These are phyloP conservation scores for Athene cunicularia DNA, from an alignment of 2,113 vertebrate genomes.

Conservation along the genomic window DNA sequence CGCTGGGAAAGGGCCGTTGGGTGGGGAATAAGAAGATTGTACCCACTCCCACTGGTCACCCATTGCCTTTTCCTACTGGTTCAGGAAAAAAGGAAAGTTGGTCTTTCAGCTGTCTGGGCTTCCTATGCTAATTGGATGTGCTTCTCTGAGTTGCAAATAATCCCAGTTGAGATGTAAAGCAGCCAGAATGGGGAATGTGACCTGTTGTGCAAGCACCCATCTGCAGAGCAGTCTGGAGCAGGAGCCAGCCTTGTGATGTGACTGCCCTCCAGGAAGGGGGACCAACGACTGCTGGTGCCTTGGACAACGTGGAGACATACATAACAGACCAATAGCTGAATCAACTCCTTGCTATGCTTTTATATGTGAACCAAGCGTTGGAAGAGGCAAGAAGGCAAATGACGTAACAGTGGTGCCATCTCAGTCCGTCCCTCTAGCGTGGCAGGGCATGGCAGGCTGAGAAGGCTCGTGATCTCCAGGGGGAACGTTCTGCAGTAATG, in stretches of 20 bases:
- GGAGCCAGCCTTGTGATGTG: neutral
- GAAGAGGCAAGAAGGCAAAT: neutral
- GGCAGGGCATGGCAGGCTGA: neutral
- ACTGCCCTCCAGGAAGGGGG: neutral
- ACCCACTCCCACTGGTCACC: neutral
- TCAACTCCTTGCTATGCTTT: neutral
- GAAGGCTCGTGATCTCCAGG: neutral
- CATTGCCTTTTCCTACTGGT: neutral
- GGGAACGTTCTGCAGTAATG: neutral
- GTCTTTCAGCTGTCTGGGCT: neutral
- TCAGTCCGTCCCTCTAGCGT: neutral
- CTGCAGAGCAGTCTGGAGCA: neutral
- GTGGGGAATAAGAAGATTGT: neutral
- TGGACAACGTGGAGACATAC: neutral
- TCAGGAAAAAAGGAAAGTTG: conserved; percentile 5
- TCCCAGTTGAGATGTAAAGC: neutral
- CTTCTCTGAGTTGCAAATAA: neutral
- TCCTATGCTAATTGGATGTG: rapidly evolving
- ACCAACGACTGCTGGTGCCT: neutral
- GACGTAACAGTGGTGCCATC: neutral
- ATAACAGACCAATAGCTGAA: neutral
- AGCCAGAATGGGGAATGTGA: neutral
- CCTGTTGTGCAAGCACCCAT: neutral
- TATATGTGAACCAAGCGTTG: neutral
- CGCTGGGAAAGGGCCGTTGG: neutral